Percentiles rank a stretch among this genome's conserved stretches.
Evolutionary conservation across 2,888 invertebrate species (phyloP).

Genomic region (Disparrhopalites patrizii): DNA sequence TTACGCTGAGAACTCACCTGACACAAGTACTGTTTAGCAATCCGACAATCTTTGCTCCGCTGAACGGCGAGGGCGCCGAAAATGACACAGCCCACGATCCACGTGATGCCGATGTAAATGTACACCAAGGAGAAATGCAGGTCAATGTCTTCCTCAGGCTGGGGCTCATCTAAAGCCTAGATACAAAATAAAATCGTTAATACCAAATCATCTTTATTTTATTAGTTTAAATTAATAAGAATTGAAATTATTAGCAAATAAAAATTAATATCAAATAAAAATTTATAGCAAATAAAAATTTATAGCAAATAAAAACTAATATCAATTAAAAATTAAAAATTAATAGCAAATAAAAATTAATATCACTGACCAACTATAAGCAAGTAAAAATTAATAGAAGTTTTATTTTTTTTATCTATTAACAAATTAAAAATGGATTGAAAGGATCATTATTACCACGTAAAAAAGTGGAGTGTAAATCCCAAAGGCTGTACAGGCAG

Average conservation of each 20-base stretch:
- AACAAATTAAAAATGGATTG: too few species aligned
- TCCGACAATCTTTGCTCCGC: conserved; percentile 76
- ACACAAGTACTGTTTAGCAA: conserved; percentile 77
- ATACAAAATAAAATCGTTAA: too few species aligned
- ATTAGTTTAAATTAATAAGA: neutral
- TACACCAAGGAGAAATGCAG: too few species aligned
- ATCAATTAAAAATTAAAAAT: too few species aligned
- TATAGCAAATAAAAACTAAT: too few species aligned
- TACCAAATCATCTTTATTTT: neutral
- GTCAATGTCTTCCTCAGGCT: too few species aligned
- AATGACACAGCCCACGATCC: conserved; percentile 74
- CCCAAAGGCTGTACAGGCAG: conserved; percentile 74
- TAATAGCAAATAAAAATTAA: neutral
- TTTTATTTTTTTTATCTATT: too few species aligned
- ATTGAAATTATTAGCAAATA: neutral
- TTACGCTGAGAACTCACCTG: too few species aligned
- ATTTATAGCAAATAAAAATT: neutral
- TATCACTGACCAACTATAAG: neutral
- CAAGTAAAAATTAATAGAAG: neutral
- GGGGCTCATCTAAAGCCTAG: too few species aligned
- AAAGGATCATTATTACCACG: conserved; percentile 56
- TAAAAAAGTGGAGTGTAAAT: conserved; percentile 81
- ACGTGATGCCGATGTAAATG: conserved; percentile 73
- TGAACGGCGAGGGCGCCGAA: conserved; percentile 78
- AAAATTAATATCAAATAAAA: neutral